A percentile compares a stretch with the other conserved stretches of the same genome.
Evolutionary conservation across 2,888 invertebrate species (phyloP).

Genomic region (Branchellion lobata): DNA sequence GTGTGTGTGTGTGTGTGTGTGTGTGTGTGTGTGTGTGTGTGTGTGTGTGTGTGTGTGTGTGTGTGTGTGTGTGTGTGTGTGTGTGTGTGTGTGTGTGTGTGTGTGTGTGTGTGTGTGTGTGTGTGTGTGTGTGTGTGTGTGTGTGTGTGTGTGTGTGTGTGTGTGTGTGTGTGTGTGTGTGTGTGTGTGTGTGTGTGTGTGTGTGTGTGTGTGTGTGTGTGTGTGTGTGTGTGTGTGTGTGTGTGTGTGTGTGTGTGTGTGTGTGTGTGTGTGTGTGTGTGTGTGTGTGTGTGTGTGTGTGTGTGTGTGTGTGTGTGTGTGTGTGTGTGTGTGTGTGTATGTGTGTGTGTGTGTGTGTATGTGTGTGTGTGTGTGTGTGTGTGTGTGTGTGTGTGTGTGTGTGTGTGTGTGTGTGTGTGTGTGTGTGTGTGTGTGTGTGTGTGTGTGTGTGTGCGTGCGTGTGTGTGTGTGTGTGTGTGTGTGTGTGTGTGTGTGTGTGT

Average conservation of each 20-base stretch:
- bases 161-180: neutral
- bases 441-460: neutral
- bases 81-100: conserved; percentile 30
- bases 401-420: too few species aligned
- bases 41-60: neutral
- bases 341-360: conserved; percentile 12
- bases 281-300: too few species aligned
- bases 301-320: neutral
- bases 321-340: conserved; percentile 19
- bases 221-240: conserved; percentile 5
- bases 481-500: neutral
- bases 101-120: neutral
- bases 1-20: conserved; percentile 2
- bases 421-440: neutral
- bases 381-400: too few species aligned
- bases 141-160: too few species aligned
- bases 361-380: neutral
- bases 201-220: conserved; percentile 28
- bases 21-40: too few species aligned
- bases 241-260: neutral
- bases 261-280: too few species aligned
- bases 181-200: neutral
- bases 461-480: conserved; percentile 29
- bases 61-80: neutral
- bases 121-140: neutral